Base-by-base conservation (phyloP, 2,888 invertebrate genomes). In the Periphyllus acericola region DNA sequence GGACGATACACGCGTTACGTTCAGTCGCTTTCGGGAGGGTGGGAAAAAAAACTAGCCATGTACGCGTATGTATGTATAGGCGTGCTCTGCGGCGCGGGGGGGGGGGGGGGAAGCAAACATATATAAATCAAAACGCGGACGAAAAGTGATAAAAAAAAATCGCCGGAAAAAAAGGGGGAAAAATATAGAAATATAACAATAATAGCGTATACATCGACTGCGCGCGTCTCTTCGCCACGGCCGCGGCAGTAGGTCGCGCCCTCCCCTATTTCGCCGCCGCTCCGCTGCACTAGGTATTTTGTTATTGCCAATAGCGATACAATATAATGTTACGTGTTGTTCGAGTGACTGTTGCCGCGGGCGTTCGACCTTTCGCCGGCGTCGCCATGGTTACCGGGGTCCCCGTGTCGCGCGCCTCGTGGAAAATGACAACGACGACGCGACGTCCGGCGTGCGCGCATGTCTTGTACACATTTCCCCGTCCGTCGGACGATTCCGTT, bases 281-380 rank as follows among this genome's bases (percentile, higher is more conserved):
- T 11, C 40, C 21, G 17, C 29, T 11, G 46, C 34, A 29, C 21
- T 74, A 55, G 60, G 60, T 76, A 76, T 86, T 80, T 79, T 80
- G 86, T 86, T 60, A 80, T 86, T 75, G 52, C 78, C 79, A 72
- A 86, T 21, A 25, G 79, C 52, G 79, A 72, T 85, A 85, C 36
- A 79, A 87, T 60, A 81, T 74, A 81, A 87, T 74, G 60, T 81
- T 74, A 25, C 75, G 21, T 6, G 74, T 87, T 29, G 60, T 81
- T 75, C 81, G 81, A 66, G 81, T 66, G 87, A 87, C 81, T 81
- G 87, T 87, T 87, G 87, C 87, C 81, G 87, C 80, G 72, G 60
- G 81, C 81, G 25, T 74, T 81, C 87, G 87, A 87, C 87, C 87
- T 87, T 87, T 87, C 66, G 79, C 34, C 85, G 36, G 21, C 66